Evolutionary conservation across 2,888 invertebrate genomes (phyloP).

Genomic region (Protophormia terraenovae): DNA sequence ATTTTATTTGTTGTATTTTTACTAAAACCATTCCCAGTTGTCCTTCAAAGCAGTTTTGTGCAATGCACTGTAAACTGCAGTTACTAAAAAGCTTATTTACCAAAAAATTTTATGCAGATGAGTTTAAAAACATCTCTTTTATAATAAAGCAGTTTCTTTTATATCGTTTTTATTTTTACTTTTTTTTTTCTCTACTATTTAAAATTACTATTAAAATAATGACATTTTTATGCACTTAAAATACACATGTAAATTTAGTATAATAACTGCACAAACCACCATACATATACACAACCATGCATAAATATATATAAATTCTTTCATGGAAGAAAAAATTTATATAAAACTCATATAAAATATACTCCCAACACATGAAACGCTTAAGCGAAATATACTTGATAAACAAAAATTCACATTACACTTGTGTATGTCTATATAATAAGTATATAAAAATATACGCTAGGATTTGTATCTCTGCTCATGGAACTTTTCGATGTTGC

Average conservation of each 20-base stretch:
- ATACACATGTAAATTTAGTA: conserved; percentile 41
- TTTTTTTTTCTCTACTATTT: conserved; percentile 12
- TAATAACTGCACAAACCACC: background rate
- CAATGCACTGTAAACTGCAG: conserved; percentile 9
- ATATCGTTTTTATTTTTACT: too few species aligned
- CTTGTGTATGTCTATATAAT: conserved; percentile 24
- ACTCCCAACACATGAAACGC: conserved; percentile 12
- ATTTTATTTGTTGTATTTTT: background rate
- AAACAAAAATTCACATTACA: conserved; percentile 30
- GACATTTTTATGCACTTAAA: conserved; percentile 61
- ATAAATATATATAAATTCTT: background rate
- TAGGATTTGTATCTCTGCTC: conserved; percentile 1
- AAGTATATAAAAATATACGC: background rate
- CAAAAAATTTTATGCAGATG: conserved; percentile 37
- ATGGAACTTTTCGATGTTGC: background rate
- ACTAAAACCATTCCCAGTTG: background rate
- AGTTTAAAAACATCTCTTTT: conserved; percentile 35
- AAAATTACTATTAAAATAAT: conserved; percentile 53
- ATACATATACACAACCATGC: background rate
- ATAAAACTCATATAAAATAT: conserved; percentile 23
- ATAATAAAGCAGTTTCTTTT: conserved; percentile 50
- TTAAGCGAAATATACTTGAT: conserved; percentile 19
- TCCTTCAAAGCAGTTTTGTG: background rate
- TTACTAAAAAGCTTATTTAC: conserved; percentile 6
- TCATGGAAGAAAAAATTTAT: background rate